Base-by-base conservation (phyloP, 2,888 invertebrate species). In the Hemithea aestivaria region DNA sequence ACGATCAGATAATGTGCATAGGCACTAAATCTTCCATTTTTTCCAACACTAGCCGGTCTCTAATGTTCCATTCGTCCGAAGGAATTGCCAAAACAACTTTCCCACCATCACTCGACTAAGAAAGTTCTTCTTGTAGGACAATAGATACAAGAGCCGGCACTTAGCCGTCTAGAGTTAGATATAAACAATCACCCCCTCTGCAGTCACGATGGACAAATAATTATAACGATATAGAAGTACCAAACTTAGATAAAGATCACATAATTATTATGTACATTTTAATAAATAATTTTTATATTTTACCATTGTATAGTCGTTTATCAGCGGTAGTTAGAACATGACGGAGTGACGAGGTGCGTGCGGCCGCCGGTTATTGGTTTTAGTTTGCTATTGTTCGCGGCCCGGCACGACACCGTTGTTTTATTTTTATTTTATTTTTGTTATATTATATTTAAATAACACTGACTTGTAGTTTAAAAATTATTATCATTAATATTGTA, bases 401-500 rank as follows among this genome's bases (percentile, higher is more conserved):
- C 66, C 62, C 63, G 65, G 66, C 70, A 62, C 54, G 57, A 72
- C 77, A 73, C 77, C 66, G 68, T 79, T 80, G 84, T 84, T 84
- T 80, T 78, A 74, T 78, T 70, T 75, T 80, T 77, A 62, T 47
- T 54, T 73, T 16, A 16, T 16, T 73, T 84, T 85, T 87, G 84
- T 87, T 85, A 85, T 82, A 87, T 65, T 66, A 65, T 87, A 87
- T 87, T 87, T 87, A 81, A 80, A 79, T 79, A 80, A 82, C 79
- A 84, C 87, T 83, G 79, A 84, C 84, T 83, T 84, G 78, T 87
- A 87, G 85, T 83, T 82, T 84, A 78, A 77, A n/a, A 81, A 84
- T 83, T 84, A 87, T 87, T 87, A 85, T 83, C 81, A 83, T 84
- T 83, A 84, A 85, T 87, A 87, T 85, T 87, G 87, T 87, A 87